These are phyloP conservation scores for Anguilla obscura DNA, from an alignment of 2,797 vertebrate species.

Conservation along the genomic window DNA sequence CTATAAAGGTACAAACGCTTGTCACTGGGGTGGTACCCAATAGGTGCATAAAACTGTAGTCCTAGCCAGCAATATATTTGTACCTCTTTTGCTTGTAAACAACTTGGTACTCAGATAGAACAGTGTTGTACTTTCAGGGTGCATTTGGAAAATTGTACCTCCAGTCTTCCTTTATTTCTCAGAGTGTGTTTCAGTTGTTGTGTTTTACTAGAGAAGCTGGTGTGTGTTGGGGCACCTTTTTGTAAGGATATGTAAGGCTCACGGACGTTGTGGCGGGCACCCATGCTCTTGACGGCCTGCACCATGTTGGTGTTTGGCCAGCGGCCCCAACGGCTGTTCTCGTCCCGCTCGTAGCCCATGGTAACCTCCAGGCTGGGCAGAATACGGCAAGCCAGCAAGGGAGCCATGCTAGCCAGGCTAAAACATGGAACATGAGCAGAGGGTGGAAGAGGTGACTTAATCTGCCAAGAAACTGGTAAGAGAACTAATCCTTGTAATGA, in stretches of 20 bases:
- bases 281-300: constrained; percentile 71
- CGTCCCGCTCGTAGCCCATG: constrained; percentile 71
- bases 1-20: too few species aligned
- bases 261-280: constrained; percentile 63
- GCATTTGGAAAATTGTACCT: too few species aligned
- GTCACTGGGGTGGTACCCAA: too few species aligned
- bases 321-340: constrained; percentile 69
- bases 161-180: too few species aligned
- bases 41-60: too few species aligned
- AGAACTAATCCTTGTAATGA: not conserved
- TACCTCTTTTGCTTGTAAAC: too few species aligned
- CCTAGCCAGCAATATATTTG: too few species aligned
- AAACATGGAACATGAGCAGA: not conserved
- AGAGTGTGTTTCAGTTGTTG: too few species aligned
- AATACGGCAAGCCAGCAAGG: constrained; percentile 69
- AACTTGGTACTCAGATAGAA: too few species aligned
- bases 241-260: constrained; percentile 74
- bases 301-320: constrained; percentile 73
- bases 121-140: too few species aligned
- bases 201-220: not conserved
- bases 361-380: constrained; percentile 72
- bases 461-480: too few species aligned
- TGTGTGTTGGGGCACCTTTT: not conserved
- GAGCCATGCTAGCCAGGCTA: constrained; percentile 71
- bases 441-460: not conserved